These are phyloP conservation scores for Bos taurus DNA, from an alignment of 2,113 vertebrate genomes.

Conservation along the genomic window ARS-UCD2.0 NC_037336.1:40526501-40527000, in stretches of 20 bases:
- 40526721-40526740: background rate
- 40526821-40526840: background rate
- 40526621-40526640: background rate
- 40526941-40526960: background rate
- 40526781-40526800: background rate
- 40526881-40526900: background rate
- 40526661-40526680: background rate
- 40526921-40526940: background rate
- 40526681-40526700: background rate
- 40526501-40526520: background rate
- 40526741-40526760: background rate
- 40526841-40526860: background rate
- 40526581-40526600: background rate
- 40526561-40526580: background rate
- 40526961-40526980: background rate
- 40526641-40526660: background rate
- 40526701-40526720: background rate
- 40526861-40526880: background rate
- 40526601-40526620: background rate
- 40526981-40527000: background rate
- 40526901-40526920: background rate
- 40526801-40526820: background rate
- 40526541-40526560: background rate
- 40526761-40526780: background rate
- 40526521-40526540: background rate